Base-by-base conservation (phyloP, 2,888 invertebrate genomes). In the Smittia aterrima region DNA sequence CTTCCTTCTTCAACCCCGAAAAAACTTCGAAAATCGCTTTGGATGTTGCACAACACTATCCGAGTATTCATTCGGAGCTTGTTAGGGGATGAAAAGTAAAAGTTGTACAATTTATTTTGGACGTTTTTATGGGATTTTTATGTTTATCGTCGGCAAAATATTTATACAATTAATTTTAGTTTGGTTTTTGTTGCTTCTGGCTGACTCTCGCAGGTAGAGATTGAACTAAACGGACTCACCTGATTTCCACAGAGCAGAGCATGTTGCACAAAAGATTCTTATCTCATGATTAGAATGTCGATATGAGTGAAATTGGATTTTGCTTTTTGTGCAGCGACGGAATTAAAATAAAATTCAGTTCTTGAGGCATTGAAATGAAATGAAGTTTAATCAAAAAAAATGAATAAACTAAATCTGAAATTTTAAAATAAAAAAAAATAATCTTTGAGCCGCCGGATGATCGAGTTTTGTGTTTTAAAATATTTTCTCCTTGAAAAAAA, bases 61-160 rank as follows among this genome's bases (percentile, higher is more conserved):
- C 4, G 4, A 58, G 58, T 58, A 22, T 58, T 58, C 18, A 64
- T 25, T 64, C 64, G 64, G 25, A 4, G 64, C 64, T 64, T n/a
- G 64, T 64, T 64, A 64, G 27, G 64, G 64, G 64, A 64, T 64
- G 64, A 64, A 64, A 64, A 64, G 58, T 27, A 64, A 64, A 64
- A 64, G 64, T 64, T 58, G 58, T 4, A 58, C 58, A 58, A 58
- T 58, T 58, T 64, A 64, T 64, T 20, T 64, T 64, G 6, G 64
- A 64, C 64, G 20, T 27, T 64, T 64, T 64, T 64, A 64, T 64
- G 64, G 64, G 27, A 64, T 27, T 64, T 64, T 64, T 64, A 64
- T 64, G 27, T 64, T 64, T 64, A 64, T 64, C 64, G 64, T 64
- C 64, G 64, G 64, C 64, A 64, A 64, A 64, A 64, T 64, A 64